Percentiles rank a stretch among this genome's conserved stretches.
Evolutionary conservation across 2,888 invertebrate genomes (phyloP).

Genomic region (Eurytoma adleriae): DNA sequence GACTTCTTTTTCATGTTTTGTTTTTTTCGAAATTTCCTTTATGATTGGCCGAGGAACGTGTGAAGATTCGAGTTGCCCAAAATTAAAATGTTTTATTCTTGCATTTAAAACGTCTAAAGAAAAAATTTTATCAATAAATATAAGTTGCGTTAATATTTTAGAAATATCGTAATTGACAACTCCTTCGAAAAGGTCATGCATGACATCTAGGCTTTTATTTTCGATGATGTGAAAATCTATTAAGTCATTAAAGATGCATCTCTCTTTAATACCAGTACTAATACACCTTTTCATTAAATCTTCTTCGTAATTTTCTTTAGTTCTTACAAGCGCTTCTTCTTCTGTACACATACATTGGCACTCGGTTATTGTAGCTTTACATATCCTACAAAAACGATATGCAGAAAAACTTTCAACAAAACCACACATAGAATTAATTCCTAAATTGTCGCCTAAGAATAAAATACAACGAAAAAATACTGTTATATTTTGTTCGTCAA

Average conservation of each 20-base stretch:
- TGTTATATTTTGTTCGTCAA: background rate
- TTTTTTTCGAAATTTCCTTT: background rate
- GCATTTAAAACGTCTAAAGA: background rate
- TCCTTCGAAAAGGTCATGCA: slow-evolving; percentile 19
- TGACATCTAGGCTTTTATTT: slow-evolving; percentile 6
- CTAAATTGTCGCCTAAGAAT: background rate
- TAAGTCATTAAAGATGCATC: slow-evolving; percentile 2
- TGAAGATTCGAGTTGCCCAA: background rate
- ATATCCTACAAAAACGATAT: background rate
- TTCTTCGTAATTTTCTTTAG: slow-evolving; percentile 9
- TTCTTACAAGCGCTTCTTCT: background rate
- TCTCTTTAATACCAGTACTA: background rate
- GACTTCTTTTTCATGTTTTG: no score
- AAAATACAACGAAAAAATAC: background rate
- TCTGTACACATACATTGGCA: background rate
- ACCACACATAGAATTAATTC: background rate
- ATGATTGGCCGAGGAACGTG: background rate
- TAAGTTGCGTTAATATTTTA: background rate
- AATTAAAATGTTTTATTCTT: background rate
- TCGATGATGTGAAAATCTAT: slow-evolving; percentile 19
- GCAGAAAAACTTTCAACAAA: background rate
- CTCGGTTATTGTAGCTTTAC: background rate
- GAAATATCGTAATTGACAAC: background rate
- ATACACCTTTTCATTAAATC: background rate
- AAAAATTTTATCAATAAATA: background rate